These are phyloP conservation scores for Nothobranchius furzeri DNA, from an alignment of 2,113 vertebrate genomes.

Conservation along the genomic window DNA sequence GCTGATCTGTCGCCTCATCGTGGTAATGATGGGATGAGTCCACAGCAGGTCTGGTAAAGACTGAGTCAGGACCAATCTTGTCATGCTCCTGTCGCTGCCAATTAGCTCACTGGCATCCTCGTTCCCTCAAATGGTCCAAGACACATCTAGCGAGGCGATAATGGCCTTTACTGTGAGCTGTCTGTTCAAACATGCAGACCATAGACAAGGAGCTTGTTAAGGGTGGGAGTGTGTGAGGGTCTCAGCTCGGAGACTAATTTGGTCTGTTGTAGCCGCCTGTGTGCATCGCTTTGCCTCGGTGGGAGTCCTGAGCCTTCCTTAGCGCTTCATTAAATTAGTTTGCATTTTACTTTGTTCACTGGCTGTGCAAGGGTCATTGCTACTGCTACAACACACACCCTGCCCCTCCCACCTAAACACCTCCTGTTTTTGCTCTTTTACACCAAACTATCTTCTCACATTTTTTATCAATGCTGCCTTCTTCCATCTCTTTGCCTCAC, in stretches of 20 bases:
- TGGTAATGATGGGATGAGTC: slow-evolving; percentile 33
- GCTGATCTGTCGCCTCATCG: slow-evolving; percentile 30
- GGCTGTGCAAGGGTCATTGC: slow-evolving; percentile 11
- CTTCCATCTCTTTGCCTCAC: slow-evolving; percentile 14
- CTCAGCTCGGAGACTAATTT: slow-evolving; percentile 26
- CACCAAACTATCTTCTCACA: slow-evolving; percentile 1
- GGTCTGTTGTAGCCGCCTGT: slow-evolving; percentile 20
- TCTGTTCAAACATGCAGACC: slow-evolving; percentile 32
- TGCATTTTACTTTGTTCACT: slow-evolving; percentile 24
- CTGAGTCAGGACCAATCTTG: slow-evolving; percentile 45
- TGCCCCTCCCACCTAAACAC: background rate
- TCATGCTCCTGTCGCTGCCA: slow-evolving; percentile 52
- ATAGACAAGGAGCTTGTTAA: slow-evolving; percentile 49
- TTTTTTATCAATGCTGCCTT: background rate
- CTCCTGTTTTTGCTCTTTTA: background rate
- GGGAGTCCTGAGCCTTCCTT: slow-evolving; percentile 21
- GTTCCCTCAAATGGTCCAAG: slow-evolving; percentile 20
- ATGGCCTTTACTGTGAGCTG: slow-evolving; percentile 45
- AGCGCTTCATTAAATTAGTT: slow-evolving; percentile 32
- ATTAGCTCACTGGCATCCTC: slow-evolving; percentile 41
- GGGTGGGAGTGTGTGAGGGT: slow-evolving; percentile 26
- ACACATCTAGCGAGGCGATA: slow-evolving; percentile 26
- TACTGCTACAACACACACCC: slow-evolving; percentile 3
- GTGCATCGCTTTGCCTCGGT: slow-evolving; percentile 35
- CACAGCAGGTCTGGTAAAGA: slow-evolving; percentile 50